These are phyloP conservation scores for Tetanocera ferruginea DNA, from an alignment of 2,888 invertebrate genomes.

Conservation along the genomic window DNA sequence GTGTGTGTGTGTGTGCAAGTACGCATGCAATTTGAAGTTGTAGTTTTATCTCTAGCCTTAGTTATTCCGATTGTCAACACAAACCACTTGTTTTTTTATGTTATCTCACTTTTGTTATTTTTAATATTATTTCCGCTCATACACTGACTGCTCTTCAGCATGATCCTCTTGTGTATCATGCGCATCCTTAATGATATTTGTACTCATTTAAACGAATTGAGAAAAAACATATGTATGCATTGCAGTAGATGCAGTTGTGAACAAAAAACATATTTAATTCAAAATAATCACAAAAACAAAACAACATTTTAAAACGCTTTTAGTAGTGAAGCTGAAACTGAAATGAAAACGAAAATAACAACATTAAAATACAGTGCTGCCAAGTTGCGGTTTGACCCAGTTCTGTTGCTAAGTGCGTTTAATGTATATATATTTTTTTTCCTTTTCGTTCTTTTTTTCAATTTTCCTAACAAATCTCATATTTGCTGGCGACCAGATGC, in stretches of 20 bases:
- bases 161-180: background rate
- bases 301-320: background rate
- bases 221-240: background rate
- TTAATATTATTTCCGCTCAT: background rate
- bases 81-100: background rate
- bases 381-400: constrained; percentile 18
- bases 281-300: background rate
- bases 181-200: constrained; percentile 22
- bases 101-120: background rate
- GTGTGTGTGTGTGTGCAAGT: background rate
- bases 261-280: background rate
- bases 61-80: constrained; percentile 1
- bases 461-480: background rate
- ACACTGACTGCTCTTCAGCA: background rate
- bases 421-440: background rate
- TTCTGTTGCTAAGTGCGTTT: background rate
- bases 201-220: background rate
- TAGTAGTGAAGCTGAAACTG: background rate
- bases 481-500: background rate
- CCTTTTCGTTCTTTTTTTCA: background rate
- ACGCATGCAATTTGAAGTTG: background rate
- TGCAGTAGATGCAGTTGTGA: too few relatives aligned
- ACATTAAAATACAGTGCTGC: constrained; percentile 15
- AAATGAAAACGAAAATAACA: background rate
- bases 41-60: background rate